Conservation (phyloP, 2,113 vertebrate genomes). For the Channa maculata region DNA sequence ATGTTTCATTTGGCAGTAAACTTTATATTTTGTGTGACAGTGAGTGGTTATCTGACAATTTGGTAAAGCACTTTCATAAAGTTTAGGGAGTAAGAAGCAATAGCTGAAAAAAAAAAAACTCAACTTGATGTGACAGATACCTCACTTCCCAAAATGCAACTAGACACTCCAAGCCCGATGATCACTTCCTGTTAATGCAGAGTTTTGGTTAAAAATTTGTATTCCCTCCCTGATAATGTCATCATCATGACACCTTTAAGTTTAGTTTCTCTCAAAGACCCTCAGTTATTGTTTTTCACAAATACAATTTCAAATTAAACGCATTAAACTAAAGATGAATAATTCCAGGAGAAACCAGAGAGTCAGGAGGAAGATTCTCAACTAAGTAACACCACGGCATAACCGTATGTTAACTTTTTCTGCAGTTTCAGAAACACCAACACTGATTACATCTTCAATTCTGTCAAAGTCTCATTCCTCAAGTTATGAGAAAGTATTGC, state of each 20-base stretch:
- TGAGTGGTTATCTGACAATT: background rate
- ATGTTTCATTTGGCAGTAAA: background rate
- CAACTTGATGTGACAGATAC: background rate
- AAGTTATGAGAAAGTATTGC: no score
- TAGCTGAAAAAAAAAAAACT: background rate
- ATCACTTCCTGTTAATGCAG: background rate
- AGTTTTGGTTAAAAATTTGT: background rate
- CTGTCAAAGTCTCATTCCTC: no score
- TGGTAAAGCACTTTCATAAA: background rate
- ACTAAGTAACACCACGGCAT: no score
- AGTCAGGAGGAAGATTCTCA: no score
- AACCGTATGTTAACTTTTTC: no score
- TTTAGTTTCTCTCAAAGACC: no score
- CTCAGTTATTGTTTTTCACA: no score
- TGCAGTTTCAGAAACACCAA: no score
- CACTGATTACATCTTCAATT: no score
- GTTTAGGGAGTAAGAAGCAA: background rate
- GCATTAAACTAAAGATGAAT: no score
- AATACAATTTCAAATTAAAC: no score
- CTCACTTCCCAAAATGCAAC: slow-evolving; percentile 2
- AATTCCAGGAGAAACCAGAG: no score
- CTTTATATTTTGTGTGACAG: background rate
- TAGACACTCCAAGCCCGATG: background rate
- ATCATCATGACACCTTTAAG: background rate
- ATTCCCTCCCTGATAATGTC: background rate